Evolutionary conservation across 1,140 invertebrate species (phyloP).

Genomic region (Rhyacophila brunnea): DNA sequence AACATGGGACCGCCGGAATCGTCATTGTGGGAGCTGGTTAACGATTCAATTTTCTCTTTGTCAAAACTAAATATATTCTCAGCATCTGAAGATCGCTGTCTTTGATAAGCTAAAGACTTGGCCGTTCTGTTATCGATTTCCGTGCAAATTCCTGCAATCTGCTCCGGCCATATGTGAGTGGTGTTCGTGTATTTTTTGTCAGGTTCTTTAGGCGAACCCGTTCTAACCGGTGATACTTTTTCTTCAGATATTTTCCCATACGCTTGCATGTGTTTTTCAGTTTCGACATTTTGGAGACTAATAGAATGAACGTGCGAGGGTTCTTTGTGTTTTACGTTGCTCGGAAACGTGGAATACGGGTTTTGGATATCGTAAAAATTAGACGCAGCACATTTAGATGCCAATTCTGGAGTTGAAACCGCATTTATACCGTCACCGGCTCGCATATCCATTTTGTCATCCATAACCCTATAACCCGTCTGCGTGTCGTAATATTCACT

Average conservation of each 20-base stretch:
- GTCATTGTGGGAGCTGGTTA: conserved; percentile 55
- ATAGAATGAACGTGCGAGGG: conserved; percentile 62
- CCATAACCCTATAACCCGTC: conserved; percentile 46
- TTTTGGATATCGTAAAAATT: conserved; percentile 65
- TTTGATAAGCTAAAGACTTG: conserved; percentile 50
- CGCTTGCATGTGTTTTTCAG: conserved; percentile 58
- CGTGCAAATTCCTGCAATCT: conserved; percentile 54
- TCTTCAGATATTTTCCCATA: conserved; percentile 33
- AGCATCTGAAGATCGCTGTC: conserved; percentile 52
- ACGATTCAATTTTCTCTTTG: conserved; percentile 67
- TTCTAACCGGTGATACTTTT: conserved; percentile 17
- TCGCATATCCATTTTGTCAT: conserved; percentile 38
- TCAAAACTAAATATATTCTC: conserved; percentile 70
- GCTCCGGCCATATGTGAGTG: conserved; percentile 59
- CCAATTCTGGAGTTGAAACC: conserved; percentile 43
- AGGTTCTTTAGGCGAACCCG: conserved; percentile 18
- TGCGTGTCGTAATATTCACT: conserved; percentile 63
- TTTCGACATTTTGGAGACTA: conserved; percentile 65
- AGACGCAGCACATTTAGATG: conserved; percentile 52
- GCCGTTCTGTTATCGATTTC: conserved; percentile 51
- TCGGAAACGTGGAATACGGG: conserved; percentile 60
- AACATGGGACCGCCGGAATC: conserved; percentile 40
- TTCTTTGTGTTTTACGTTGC: conserved; percentile 58
- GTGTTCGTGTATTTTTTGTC: conserved; percentile 38
- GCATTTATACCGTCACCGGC: too few species aligned